Percentiles rank a stretch among this genome's conserved stretches.
Conservation (phyloP, 1,140 invertebrate species). For the Hyphantria cunea region DNA sequence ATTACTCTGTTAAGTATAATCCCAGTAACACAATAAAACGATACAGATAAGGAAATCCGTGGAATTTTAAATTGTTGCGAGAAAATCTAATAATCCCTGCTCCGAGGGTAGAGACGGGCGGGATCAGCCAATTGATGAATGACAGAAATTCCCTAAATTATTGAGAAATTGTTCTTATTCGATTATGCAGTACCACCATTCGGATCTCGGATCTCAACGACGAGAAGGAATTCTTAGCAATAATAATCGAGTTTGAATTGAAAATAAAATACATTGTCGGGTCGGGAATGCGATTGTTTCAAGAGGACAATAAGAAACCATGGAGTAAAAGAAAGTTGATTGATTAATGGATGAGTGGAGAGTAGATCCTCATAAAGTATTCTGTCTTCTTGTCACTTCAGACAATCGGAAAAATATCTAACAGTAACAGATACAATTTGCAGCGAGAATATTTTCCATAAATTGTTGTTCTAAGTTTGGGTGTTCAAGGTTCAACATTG, state of each 20-base stretch:
- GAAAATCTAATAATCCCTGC: conserved; percentile 36
- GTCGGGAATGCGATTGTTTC: neutral
- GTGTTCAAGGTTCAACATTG: no score
- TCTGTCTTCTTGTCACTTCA: no score
- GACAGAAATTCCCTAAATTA: conserved; percentile 35
- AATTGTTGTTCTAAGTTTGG: no score
- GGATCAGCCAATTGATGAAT: conserved; percentile 38
- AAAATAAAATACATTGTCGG: conserved; percentile 3
- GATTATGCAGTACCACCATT: conserved; percentile 13
- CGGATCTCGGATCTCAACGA: neutral
- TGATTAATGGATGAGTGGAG: no score
- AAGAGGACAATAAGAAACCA: neutral
- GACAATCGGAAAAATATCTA: no score
- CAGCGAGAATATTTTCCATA: no score
- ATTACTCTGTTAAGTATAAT: conserved; percentile 19
- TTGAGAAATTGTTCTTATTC: conserved; percentile 31
- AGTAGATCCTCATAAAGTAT: no score
- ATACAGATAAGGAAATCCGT: conserved; percentile 25
- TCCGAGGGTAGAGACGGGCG: conserved; percentile 17
- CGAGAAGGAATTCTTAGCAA: conserved; percentile 11
- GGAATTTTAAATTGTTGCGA: conserved; percentile 33
- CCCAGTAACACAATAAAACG: conserved; percentile 26
- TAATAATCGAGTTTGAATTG: conserved; percentile 1
- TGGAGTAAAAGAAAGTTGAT: no score
- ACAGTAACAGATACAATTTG: no score